A percentile compares a stretch with the other conserved stretches of the same genome.
phyloP scores from a whole-genome alignment of 2,797 vertebrate genomes.

The Poliocrania exsul region DNA sequence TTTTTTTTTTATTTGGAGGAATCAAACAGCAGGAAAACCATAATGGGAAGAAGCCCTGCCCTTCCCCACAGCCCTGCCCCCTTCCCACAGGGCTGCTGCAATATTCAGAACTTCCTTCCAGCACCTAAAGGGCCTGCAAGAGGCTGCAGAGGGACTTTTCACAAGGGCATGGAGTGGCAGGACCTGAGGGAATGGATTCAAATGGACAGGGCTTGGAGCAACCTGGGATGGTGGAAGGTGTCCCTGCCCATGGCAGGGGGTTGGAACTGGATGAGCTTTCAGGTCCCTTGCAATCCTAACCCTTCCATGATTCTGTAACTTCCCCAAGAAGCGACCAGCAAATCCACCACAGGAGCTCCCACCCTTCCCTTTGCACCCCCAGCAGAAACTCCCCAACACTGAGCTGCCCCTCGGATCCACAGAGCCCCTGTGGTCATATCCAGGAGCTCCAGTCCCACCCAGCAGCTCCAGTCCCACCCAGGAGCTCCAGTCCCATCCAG shows the following conservation, averaged over 20 bases:
- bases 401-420: accelerated
- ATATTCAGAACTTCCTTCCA: not conserved
- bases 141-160: not conserved
- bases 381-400: not conserved
- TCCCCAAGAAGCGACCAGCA: not conserved
- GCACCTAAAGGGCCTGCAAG: not conserved
- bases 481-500: no score
- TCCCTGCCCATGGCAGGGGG: not conserved
- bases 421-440: accelerated
- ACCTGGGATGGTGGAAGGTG: not conserved
- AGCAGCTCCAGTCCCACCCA: no score
- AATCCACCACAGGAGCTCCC: not conserved
- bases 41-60: not conserved
- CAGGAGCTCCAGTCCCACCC: not conserved
- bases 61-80: not conserved
- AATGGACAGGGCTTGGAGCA: not conserved
- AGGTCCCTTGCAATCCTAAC: not conserved
- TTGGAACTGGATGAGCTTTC: not conserved
- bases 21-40: not conserved
- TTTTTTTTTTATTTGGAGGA: accelerated
- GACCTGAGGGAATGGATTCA: not conserved
- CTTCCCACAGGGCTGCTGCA: not conserved
- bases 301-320: not conserved
- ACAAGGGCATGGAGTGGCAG: not conserved
- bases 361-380: not conserved